These are phyloP conservation scores for Sarcoramphus papa DNA, from an alignment of 2,797 vertebrate species.

Conservation along the genomic window DNA sequence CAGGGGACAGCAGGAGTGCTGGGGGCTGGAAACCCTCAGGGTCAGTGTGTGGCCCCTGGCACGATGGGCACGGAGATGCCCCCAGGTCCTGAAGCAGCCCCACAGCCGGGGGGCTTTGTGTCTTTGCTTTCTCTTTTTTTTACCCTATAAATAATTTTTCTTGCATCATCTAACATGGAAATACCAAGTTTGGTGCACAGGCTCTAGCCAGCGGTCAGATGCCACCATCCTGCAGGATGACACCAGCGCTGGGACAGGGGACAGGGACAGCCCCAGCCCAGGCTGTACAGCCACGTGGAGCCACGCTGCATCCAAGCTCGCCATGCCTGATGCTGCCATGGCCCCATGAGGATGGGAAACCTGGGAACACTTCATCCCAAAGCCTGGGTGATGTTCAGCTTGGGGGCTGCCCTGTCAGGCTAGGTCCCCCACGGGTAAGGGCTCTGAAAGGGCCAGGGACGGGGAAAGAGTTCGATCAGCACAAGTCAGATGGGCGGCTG, in stretches of 20 bases:
- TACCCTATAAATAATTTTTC: not conserved
- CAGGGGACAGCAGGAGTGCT: not conserved
- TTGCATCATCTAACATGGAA: not conserved
- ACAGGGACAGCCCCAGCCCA: not conserved
- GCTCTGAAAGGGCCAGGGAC: not conserved
- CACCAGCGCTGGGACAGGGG: not conserved
- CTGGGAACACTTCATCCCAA: not conserved
- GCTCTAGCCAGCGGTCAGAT: not conserved
- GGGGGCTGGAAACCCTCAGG: not conserved
- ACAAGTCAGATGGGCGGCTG: not conserved
- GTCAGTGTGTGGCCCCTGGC: not conserved
- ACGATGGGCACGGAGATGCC: fast-evolving
- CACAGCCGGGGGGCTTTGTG: not conserved
- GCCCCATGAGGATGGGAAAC: not conserved
- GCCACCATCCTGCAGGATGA: not conserved
- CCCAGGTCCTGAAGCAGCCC: not conserved
- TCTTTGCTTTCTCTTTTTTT: not conserved
- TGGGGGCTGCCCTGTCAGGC: not conserved
- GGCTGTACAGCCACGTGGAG: not conserved
- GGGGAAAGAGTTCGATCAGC: not conserved
- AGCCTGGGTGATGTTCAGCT: not conserved
- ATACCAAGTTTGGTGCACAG: not conserved
- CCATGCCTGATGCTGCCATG: not conserved
- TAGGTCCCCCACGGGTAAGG: fast-evolving
- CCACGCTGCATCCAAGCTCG: fast-evolving